phyloP scores from a whole-genome alignment of 1,140 invertebrate genomes.

The Apis cerana region DNA sequence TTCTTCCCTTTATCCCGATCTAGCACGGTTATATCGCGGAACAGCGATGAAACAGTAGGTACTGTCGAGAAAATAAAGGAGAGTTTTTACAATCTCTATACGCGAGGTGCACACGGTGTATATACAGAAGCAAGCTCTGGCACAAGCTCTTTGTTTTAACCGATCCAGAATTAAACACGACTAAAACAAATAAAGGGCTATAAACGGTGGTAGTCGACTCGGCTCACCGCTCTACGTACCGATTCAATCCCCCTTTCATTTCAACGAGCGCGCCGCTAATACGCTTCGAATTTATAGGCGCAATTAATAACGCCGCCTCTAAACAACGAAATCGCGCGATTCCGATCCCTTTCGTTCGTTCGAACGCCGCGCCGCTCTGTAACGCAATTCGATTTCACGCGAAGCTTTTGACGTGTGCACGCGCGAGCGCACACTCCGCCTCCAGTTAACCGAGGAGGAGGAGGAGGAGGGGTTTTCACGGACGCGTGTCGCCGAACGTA shows the following conservation, averaged over 20 bases:
- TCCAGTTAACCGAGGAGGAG: background rate
- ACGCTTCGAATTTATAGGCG: background rate
- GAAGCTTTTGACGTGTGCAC: background rate
- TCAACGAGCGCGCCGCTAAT: background rate
- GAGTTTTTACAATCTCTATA: too few species aligned
- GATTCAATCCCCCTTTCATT: background rate
- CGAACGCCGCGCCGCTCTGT: background rate
- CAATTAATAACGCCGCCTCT: constrained; percentile 35
- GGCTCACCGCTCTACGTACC: background rate
- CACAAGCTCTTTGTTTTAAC: background rate
- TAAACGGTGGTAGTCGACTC: background rate
- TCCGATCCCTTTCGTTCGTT: constrained; percentile 27
- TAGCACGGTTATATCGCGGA: constrained; percentile 4
- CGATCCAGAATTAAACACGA: background rate
- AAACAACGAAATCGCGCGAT: background rate
- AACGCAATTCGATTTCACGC: constrained; percentile 32
- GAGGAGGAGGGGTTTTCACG: too few species aligned
- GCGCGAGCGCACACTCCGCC: background rate
- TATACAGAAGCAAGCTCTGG: too few species aligned
- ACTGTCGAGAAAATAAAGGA: too few species aligned
- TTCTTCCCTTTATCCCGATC: background rate
- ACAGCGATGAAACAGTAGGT: background rate
- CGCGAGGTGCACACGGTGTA: too few species aligned
- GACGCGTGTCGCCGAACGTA: constrained; percentile 52
- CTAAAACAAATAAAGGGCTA: background rate